Percentiles rank a stretch among this genome's conserved stretches.
These are phyloP conservation scores for Capromys pilorides DNA, from an alignment of 2,797 vertebrate species.

Conservation along the genomic window DNA sequence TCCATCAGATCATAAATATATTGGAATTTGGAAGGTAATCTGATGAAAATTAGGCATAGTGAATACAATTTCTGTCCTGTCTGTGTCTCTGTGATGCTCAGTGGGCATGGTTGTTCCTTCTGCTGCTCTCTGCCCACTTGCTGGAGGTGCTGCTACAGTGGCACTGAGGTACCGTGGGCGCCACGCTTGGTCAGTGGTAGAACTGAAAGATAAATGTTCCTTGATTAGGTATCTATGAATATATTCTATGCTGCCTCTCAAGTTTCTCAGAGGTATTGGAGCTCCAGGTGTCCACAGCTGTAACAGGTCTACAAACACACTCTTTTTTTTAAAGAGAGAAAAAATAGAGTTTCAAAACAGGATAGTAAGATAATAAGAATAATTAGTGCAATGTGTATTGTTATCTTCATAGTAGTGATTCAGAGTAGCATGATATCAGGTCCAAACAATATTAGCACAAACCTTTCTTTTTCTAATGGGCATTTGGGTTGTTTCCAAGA, in stretches of 20 bases:
- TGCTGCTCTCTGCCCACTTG: not conserved
- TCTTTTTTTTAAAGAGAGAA: not conserved
- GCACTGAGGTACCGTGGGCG: not conserved
- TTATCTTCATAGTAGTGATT: no score
- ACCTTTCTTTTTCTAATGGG: no score
- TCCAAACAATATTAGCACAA: no score
- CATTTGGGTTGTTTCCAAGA: no score
- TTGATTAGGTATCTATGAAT: not conserved
- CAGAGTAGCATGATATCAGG: no score
- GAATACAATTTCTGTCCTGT: not conserved
- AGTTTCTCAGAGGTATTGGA: not conserved
- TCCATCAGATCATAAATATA: slow-evolving; percentile 1
- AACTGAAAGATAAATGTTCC: not conserved
- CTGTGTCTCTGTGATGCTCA: not conserved
- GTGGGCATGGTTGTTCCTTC: not conserved
- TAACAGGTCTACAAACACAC: not conserved
- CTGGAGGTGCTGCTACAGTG: not conserved
- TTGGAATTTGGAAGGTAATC: not conserved
- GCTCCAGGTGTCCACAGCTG: not conserved
- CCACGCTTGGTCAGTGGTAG: not conserved
- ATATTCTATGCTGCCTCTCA: not conserved
- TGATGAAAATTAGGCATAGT: not conserved
- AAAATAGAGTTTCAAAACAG: no score
- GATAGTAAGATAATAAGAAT: no score
- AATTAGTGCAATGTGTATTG: no score